These are phyloP conservation scores for Stichopus horrens DNA, from an alignment of 53 echinoderm and acorn worm genomes.

Conservation along the genomic window DNA sequence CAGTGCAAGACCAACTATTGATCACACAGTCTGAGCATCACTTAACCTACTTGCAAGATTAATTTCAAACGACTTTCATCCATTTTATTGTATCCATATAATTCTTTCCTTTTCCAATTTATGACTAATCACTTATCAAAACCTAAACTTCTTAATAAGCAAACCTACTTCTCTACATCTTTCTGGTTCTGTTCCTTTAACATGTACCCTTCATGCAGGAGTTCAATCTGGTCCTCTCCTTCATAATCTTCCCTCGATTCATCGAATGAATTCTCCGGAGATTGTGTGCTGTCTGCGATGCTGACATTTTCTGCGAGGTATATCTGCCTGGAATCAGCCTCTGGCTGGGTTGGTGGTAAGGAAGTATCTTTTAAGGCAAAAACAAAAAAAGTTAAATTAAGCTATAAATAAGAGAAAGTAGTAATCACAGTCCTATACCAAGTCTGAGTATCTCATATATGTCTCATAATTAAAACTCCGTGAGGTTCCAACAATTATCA, in stretches of 20 bases:
- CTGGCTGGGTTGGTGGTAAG: background rate
- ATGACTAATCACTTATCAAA: too few species aligned
- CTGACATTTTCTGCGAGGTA: conserved; percentile 42
- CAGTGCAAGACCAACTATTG: too few species aligned
- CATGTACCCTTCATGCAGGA: background rate
- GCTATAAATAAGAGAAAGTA: background rate
- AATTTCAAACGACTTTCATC: too few species aligned
- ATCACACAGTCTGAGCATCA: too few species aligned
- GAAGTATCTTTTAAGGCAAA: background rate
- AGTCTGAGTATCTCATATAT: too few species aligned
- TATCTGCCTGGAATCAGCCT: conserved; percentile 56
- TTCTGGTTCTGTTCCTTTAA: background rate
- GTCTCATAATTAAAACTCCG: too few species aligned
- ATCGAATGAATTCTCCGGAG: conserved; percentile 23
- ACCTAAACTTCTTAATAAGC: too few species aligned
- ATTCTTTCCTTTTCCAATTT: too few species aligned
- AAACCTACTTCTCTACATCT: background rate
- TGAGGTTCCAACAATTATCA: too few species aligned
- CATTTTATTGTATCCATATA: too few species aligned
- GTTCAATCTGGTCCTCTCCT: conserved; percentile 30
- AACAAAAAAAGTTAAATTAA: background rate
- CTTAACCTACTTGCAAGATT: too few species aligned
- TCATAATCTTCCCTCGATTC: conserved; percentile 42
- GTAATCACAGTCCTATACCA: too few species aligned
- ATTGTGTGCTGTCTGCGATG: conserved; percentile 42